These are phyloP conservation scores for Brenthis daphne DNA, from an alignment of 2,888 invertebrate genomes.

Conservation along the genomic window DNA sequence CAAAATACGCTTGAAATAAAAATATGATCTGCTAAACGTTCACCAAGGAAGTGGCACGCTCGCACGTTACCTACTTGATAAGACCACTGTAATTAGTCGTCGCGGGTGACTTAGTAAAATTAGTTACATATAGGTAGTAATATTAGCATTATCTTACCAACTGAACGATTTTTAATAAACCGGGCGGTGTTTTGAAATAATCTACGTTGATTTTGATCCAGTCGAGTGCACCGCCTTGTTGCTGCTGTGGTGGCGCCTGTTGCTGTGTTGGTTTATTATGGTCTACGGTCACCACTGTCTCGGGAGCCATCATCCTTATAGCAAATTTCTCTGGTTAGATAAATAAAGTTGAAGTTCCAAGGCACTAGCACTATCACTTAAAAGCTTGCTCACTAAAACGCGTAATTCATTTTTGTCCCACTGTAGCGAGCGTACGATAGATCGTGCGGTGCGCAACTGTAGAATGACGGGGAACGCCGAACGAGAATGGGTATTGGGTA, in stretches of 20 bases:
- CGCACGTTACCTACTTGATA: constrained; percentile 19
- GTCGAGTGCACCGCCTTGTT: constrained; percentile 81
- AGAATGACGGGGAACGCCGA: constrained; percentile 47
- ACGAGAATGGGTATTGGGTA: constrained; percentile 47
- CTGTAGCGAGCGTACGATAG: constrained; percentile 63
- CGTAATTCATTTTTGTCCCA: constrained; percentile 65
- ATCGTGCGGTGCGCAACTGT: constrained; percentile 69
- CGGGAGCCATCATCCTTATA: constrained; percentile 88
- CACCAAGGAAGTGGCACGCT: constrained; percentile 13
- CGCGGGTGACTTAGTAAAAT: constrained; percentile 27
- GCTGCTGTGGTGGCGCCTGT: constrained; percentile 73
- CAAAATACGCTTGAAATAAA: constrained; percentile 14
- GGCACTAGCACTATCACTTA: constrained; percentile 70
- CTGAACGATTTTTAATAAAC: constrained; percentile 90
- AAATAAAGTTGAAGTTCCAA: constrained; percentile 43
- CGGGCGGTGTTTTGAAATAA: constrained; percentile 91
- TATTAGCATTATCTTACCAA: constrained; percentile 83
- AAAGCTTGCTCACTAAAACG: constrained; percentile 65
- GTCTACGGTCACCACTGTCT: constrained; percentile 91
- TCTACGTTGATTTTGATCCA: constrained; percentile 89
- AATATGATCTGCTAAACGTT: constrained; percentile 7
- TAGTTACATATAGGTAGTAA: constrained; percentile 11
- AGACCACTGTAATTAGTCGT: constrained; percentile 25
- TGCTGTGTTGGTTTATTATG: constrained; percentile 81
- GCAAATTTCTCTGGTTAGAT: constrained; percentile 20